Evolutionary conservation across 2,113 vertebrate species (phyloP).

Genomic region (Meleagris gallopavo): DNA sequence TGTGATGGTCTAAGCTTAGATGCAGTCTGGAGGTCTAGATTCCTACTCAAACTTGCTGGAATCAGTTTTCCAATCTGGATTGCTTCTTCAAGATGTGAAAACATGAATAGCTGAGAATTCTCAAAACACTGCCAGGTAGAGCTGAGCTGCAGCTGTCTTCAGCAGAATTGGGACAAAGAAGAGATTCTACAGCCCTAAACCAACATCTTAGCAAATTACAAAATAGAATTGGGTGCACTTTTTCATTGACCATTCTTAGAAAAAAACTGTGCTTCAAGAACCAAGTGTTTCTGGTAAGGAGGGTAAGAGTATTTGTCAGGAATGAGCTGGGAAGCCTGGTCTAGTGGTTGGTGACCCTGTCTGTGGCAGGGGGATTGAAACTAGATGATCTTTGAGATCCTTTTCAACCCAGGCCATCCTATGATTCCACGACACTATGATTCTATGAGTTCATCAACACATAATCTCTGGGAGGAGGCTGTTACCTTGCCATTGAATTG

Average conservation of each 20-base stretch:
- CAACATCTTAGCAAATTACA: background rate
- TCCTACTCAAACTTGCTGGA: background rate
- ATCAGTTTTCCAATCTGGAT: background rate
- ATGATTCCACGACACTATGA: too few species aligned
- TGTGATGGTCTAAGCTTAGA: background rate
- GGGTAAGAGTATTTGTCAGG: background rate
- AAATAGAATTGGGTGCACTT: background rate
- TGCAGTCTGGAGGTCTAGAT: background rate
- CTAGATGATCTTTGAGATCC: too few species aligned
- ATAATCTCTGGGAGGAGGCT: background rate
- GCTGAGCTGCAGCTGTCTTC: background rate
- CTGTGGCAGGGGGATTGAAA: too few species aligned
- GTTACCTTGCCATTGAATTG: background rate
- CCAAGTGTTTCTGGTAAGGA: background rate
- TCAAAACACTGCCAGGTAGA: background rate
- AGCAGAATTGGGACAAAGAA: accelerated
- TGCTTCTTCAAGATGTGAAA: background rate
- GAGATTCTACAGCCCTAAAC: background rate
- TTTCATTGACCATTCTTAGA: background rate
- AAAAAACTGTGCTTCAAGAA: background rate
- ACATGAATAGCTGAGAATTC: background rate
- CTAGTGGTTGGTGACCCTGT: too few species aligned
- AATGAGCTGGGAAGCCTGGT: too few species aligned
- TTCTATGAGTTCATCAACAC: background rate
- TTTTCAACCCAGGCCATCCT: too few species aligned